These are phyloP conservation scores for Enteromius fasciolatus DNA, from an alignment of 2,797 vertebrate species.

Conservation along the genomic window DNA sequence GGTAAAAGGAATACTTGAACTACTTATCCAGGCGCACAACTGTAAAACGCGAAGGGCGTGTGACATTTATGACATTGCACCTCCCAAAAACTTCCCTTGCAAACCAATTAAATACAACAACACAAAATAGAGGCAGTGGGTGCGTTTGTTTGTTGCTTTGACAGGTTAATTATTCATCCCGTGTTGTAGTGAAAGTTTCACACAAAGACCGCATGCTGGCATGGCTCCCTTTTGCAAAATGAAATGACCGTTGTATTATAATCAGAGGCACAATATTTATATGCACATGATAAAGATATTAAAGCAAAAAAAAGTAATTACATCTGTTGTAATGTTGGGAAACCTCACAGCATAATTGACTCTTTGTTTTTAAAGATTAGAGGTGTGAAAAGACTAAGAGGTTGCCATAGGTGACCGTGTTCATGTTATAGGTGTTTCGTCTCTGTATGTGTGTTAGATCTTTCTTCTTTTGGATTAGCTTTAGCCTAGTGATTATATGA, in stretches of 20 bases:
- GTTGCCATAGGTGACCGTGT: background rate
- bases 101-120: slow-evolving; percentile 29
- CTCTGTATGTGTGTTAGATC: background rate
- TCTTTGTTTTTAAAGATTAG: background rate
- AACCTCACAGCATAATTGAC: background rate
- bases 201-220: background rate
- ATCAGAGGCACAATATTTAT: background rate
- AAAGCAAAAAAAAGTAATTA: background rate
- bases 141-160: slow-evolving; percentile 6
- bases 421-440: background rate
- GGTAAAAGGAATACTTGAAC: background rate
- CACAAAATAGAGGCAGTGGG: background rate
- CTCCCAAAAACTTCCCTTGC: slow-evolving; percentile 5
- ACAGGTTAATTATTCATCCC: slow-evolving; percentile 26
- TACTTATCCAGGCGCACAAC: background rate
- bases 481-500: slow-evolving; percentile 12
- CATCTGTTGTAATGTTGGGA: background rate
- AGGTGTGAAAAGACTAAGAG: slow-evolving; percentile 1
- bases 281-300: background rate
- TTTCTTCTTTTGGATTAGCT: background rate
- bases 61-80: background rate
- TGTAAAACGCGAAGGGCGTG: background rate
- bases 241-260: background rate
- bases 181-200: background rate
- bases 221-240: background rate